Percentiles rank a stretch among this genome's conserved stretches.
Conservation (phyloP, 2,888 invertebrate species). For the Melanostoma mellinum region DNA sequence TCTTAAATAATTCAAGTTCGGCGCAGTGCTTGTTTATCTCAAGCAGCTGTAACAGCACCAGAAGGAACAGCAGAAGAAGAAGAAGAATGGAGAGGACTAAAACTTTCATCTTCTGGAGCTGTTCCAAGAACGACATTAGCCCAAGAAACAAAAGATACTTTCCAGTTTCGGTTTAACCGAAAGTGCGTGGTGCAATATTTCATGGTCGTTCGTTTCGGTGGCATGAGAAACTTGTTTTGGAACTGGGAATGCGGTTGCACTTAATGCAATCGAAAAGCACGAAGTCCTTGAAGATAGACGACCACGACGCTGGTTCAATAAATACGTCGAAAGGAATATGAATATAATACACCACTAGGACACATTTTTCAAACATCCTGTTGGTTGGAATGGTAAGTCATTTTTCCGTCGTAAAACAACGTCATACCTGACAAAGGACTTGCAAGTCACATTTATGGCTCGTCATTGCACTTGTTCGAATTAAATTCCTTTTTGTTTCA, state of each 20-base stretch:
- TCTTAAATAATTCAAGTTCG: constrained; percentile 72
- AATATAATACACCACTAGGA: constrained; percentile 6
- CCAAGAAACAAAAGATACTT: constrained; percentile 46
- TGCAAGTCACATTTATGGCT: constrained; percentile 46
- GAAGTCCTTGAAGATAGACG: constrained; percentile 41
- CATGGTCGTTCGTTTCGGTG: constrained; percentile 47
- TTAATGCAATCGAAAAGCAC: constrained; percentile 7
- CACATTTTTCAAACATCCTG: not conserved
- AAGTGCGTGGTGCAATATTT: constrained; percentile 62
- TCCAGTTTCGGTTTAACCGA: constrained; percentile 22
- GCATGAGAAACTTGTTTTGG: constrained; percentile 35
- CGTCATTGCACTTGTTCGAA: constrained; percentile 49
- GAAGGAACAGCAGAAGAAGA: not conserved
- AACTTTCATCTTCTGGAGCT: constrained; percentile 57
- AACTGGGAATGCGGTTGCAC: constrained; percentile 33
- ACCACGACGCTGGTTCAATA: constrained; percentile 37
- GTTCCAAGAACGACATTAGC: constrained; percentile 58
- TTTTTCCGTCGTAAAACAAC: constrained; percentile 34
- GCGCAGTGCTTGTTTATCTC: constrained; percentile 56
- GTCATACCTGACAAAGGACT: constrained; percentile 39
- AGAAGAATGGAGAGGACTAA: constrained; percentile 24
- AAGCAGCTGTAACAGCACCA: not conserved
- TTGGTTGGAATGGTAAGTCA: constrained; percentile 4
- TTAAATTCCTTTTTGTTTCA: constrained; percentile 30
- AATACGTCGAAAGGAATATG: constrained; percentile 34